A percentile compares a stretch with the other conserved stretches of the same genome.
phyloP scores from a whole-genome alignment of 1,140 invertebrate genomes.

The Muscidifurax raptorellus region DNA sequence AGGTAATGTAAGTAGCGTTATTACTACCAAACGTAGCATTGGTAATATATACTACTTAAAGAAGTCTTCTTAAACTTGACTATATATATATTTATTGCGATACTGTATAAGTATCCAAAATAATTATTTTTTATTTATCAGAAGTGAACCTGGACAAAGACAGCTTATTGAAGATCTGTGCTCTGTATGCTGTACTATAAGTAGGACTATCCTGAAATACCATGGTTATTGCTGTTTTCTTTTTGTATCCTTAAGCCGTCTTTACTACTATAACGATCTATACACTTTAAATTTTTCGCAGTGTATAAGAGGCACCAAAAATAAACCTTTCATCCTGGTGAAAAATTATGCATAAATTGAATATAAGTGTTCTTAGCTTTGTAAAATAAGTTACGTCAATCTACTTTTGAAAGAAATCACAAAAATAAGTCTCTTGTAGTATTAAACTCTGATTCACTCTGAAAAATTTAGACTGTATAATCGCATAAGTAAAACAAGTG shows the following conservation, averaged over 20 bases:
- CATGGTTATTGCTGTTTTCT: not conserved
- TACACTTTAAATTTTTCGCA: slow-evolving; percentile 16
- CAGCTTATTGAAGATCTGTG: not conserved
- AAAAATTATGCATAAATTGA: not conserved
- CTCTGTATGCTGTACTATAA: not conserved
- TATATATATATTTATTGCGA: slow-evolving; percentile 21
- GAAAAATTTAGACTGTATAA: slow-evolving; percentile 26
- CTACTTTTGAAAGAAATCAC: too few species aligned
- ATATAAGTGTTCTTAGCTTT: too few species aligned
- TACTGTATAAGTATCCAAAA: not conserved
- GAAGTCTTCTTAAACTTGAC: slow-evolving; percentile 38
- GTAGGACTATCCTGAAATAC: not conserved
- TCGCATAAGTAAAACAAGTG: slow-evolving; percentile 4
- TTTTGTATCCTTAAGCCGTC: slow-evolving; percentile 25
- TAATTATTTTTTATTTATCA: slow-evolving; percentile 10
- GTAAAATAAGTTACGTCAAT: too few species aligned
- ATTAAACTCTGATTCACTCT: slow-evolving; percentile 7
- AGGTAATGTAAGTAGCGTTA: slow-evolving; percentile 28
- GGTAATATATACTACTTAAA: slow-evolving; percentile 29
- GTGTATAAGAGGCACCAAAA: not conserved
- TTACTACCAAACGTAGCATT: slow-evolving; percentile 38
- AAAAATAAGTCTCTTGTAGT: too few species aligned
- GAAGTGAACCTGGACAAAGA: not conserved
- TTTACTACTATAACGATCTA: not conserved
- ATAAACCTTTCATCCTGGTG: not conserved